Conservation (phyloP, 2,888 invertebrate species). For the Temnothorax unifasciatus region DNA sequence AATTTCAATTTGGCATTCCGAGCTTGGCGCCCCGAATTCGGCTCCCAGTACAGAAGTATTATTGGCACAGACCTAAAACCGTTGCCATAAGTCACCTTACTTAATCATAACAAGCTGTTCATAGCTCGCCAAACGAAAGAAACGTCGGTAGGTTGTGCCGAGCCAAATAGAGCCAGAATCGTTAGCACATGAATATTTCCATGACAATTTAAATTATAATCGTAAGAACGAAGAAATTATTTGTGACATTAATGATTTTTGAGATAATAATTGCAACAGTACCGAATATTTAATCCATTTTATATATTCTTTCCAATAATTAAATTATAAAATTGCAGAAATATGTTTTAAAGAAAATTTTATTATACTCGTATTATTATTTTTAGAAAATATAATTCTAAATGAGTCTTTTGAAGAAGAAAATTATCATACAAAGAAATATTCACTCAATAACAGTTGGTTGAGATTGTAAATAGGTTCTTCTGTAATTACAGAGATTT, state of each 20-base stretch:
- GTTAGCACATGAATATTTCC: not conserved
- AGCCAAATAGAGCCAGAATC: not conserved
- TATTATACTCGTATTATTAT: not conserved
- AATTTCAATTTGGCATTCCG: not conserved
- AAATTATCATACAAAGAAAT: not conserved
- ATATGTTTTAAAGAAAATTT: not conserved
- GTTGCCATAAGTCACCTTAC: not conserved
- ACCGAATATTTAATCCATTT: not conserved
- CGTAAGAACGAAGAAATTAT: not conserved
- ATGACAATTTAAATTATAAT: not conserved
- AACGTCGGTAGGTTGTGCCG: not conserved
- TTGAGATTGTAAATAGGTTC: not conserved
- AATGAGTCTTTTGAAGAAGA: not conserved
- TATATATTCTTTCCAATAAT: not conserved
- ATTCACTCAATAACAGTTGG: not conserved
- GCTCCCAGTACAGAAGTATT: not conserved
- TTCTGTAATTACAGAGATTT: not conserved
- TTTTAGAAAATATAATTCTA: not conserved
- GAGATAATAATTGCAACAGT: not conserved
- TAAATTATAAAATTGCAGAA: not conserved
- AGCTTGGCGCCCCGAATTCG: not conserved
- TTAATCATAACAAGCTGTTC: constrained; percentile 9
- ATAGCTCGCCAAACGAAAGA: not conserved
- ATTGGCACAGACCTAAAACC: not conserved
- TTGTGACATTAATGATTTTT: not conserved